Conservation (phyloP, 2,113 vertebrate genomes). For the Lates calcarifer region DNA sequence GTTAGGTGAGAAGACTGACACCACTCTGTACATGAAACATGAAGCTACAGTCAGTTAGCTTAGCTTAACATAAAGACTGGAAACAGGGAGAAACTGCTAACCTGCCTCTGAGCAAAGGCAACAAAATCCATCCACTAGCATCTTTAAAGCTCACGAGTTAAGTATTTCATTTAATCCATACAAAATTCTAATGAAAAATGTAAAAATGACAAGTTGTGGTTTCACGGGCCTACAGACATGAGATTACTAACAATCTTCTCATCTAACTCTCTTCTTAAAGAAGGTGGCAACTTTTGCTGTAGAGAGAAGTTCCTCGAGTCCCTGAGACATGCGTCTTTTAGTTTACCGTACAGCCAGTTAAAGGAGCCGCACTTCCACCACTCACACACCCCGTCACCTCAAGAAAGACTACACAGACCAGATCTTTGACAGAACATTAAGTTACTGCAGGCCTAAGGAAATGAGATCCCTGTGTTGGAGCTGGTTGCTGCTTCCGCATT, state of each 20-base stretch:
- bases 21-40: not conserved
- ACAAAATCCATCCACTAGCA: not conserved
- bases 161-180: not conserved
- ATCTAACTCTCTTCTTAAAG: not conserved
- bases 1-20: not conserved
- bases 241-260: not conserved
- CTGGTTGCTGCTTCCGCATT: conserved; percentile 4
- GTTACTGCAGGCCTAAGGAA: conserved; percentile 33
- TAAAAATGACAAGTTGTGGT: not conserved
- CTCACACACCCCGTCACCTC: not conserved
- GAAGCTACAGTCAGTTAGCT: not conserved
- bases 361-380: conserved; percentile 6
- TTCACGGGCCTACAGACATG: not conserved
- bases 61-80: not conserved
- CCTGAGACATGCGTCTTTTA: conserved; percentile 2
- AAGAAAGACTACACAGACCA: conserved; percentile 17
- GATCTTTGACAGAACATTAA: conserved; percentile 18
- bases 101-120: not conserved
- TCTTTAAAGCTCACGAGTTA: not conserved
- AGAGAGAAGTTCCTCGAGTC: not conserved
- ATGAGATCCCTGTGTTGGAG: conserved; percentile 21
- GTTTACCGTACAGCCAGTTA: not conserved
- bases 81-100: not conserved
- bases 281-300: not conserved
- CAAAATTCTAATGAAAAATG: not conserved